phyloP scores from a whole-genome alignment of 2,797 vertebrate genomes.

The Botia kubotai region DNA sequence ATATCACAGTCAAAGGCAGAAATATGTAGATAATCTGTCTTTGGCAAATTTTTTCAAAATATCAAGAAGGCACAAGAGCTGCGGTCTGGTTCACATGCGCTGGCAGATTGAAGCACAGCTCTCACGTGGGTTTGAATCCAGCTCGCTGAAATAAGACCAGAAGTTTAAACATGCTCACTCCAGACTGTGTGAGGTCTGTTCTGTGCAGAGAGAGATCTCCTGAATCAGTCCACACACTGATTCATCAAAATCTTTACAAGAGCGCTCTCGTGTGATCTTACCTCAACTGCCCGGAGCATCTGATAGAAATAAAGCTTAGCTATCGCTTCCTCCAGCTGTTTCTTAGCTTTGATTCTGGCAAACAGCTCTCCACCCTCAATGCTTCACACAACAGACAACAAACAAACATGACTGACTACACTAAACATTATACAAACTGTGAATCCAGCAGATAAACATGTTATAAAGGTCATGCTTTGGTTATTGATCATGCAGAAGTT shows the following conservation, averaged over 20 bases:
- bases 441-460: no score
- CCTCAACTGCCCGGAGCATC: conserved; percentile 92
- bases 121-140: neutral
- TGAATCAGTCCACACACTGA: no score
- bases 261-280: conserved; percentile 63
- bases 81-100: neutral
- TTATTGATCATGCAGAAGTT: no score
- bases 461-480: no score
- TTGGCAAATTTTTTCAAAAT: neutral
- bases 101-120: neutral
- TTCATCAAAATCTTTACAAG: neutral
- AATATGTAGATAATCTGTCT: no score
- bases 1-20: no score
- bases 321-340: conserved; percentile 80
- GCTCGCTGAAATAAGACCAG: neutral
- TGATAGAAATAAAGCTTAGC: conserved; percentile 95
- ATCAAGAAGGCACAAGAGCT: neutral
- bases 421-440: neutral
- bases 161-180: neutral
- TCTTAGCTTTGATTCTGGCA: conserved; percentile 80
- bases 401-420: neutral
- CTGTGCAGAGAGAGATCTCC: no score
- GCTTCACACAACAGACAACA: conserved; percentile 72
- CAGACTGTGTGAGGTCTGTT: neutral
- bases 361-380: conserved; percentile 95